Evolutionary conservation across 2,888 invertebrate genomes (phyloP).

Genomic region (Ptilodon capucinus): DNA sequence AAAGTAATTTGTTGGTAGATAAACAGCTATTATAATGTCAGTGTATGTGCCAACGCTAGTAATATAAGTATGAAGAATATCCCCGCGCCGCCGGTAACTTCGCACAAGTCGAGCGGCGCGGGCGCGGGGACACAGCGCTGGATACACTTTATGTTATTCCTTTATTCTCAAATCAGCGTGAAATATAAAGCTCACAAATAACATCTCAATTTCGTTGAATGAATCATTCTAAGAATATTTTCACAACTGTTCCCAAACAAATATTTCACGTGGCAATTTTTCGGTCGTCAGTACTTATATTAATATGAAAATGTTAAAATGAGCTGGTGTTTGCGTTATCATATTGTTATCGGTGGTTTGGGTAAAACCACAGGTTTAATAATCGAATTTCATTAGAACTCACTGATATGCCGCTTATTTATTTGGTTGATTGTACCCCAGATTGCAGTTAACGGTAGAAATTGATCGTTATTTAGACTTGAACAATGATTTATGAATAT

Average conservation of each 20-base stretch:
- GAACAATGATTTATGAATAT: not conserved
- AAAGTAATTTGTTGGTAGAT: too few species aligned
- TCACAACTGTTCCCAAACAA: conserved; percentile 6
- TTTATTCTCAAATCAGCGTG: not conserved
- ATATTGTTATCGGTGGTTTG: conserved; percentile 4
- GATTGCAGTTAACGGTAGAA: too few species aligned
- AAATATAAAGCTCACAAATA: not conserved
- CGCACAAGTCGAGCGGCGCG: not conserved
- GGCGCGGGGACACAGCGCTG: not conserved
- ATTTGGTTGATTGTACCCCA: conserved; percentile 10
- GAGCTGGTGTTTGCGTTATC: not conserved
- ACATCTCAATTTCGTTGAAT: not conserved
- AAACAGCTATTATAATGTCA: too few species aligned
- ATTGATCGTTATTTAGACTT: too few species aligned
- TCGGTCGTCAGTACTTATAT: not conserved
- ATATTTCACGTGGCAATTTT: not conserved
- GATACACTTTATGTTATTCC: not conserved
- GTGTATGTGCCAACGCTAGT: not conserved
- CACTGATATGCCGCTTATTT: conserved; percentile 18
- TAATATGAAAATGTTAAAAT: not conserved
- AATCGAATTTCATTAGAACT: conserved; percentile 11
- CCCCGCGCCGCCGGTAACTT: not conserved
- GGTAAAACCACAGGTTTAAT: conserved; percentile 18
- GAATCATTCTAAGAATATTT: conserved; percentile 11
- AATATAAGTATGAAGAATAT: not conserved